Evolutionary conservation across 2,888 invertebrate species (phyloP), one percentile per base, ranked within the genome.

Genomic region (Pantelozetes paolii): DNA sequence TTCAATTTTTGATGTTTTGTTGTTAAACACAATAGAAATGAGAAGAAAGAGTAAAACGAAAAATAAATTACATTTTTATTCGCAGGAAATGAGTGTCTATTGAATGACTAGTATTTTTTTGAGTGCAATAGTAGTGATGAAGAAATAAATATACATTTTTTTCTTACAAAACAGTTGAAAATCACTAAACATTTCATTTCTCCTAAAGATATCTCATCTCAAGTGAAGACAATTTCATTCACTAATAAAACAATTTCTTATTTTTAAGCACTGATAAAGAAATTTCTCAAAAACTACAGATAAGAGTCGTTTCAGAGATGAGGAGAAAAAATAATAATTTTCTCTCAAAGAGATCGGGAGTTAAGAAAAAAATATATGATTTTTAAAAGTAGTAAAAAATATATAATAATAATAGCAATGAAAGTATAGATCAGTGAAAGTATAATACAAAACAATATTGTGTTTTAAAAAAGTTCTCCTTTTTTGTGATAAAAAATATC

Each of bases 41-140:
- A 45, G 36, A 45, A 45, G 36, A 45, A 45, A 45, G 45, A 45
- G 45, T 45, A 15, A 18, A 45, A 36, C 9, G 36, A 45, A 54
- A 54, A 54, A 54, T 54, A 54, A 54, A 54, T 54, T 54, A 54
- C 54, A 54, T 54, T 54, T 54, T 54, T 54, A 54, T 54, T 54
- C 54, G 2, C 13, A 45, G 54, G 54, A 54, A 54, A 54, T 54
- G 54, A 54, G 54, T 15, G 54, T 54, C 54, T 54, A 20, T 54
- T 54, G 54, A 54, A 54, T 18, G 11, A 45, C 54, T 20, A 54
- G 28, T 26, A n/a, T n/a, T n/a, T n/a, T 54, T 54, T 50, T 54
- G 6, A 54, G 54, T 20, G 54, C 54, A 20, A 26, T 54, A 26
- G 11, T 20, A 50, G 20, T 50, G 18, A 18, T 50, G 18, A 18